Evolutionary conservation across 1,140 invertebrate species (phyloP).

Genomic region (Bombus vancouverensis): DNA sequence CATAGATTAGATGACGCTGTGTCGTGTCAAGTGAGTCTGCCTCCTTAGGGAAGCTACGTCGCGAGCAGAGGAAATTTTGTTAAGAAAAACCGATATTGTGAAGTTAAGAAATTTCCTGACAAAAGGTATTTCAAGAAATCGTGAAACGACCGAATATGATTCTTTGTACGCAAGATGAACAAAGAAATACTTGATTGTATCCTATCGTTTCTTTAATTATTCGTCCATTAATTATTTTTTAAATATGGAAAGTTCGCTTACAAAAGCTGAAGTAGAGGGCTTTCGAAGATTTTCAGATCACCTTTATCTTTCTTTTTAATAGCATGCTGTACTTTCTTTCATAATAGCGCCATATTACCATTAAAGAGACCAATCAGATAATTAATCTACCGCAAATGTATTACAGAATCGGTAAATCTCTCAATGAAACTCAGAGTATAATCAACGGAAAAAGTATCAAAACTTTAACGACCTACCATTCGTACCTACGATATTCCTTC

Average conservation of each 20-base stretch:
- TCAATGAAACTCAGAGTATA: not conserved
- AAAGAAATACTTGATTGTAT: too few species aligned
- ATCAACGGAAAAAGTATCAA: not conserved
- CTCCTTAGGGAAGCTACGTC: constrained; percentile 10
- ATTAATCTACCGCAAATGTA: too few species aligned
- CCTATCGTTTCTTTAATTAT: too few species aligned
- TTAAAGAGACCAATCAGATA: too few species aligned
- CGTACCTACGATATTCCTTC: not conserved
- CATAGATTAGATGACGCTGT: constrained; percentile 48
- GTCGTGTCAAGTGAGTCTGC: constrained; percentile 23
- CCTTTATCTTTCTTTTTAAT: too few species aligned
- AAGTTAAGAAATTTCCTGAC: not conserved
- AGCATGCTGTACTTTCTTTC: too few species aligned
- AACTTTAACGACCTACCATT: not conserved
- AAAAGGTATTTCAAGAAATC: too few species aligned
- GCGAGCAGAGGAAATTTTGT: constrained; percentile 14
- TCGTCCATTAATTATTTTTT: too few species aligned
- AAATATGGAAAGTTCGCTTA: too few species aligned
- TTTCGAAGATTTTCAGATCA: too few species aligned
- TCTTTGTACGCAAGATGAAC: not conserved
- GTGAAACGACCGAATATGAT: not conserved
- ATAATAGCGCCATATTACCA: too few species aligned
- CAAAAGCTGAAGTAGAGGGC: too few species aligned
- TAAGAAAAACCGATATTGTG: constrained; percentile 16
- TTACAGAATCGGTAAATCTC: not conserved